Evolutionary conservation across 2,888 invertebrate species (phyloP).

Genomic region (Beris morrisii): DNA sequence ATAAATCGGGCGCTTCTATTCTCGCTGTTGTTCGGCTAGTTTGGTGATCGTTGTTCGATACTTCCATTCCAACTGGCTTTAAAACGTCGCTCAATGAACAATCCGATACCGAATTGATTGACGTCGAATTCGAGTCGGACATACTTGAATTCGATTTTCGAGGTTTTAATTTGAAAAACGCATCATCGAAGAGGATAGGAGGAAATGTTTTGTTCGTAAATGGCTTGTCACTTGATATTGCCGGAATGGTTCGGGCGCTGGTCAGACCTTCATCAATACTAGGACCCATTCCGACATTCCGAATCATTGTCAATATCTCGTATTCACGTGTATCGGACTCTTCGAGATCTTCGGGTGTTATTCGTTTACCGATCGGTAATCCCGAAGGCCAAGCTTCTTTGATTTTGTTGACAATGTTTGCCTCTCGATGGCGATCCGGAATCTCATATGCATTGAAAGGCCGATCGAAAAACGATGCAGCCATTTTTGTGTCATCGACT

Average conservation of each 20-base stretch:
- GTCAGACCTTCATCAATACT: constrained; percentile 16
- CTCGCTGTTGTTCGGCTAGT: no score
- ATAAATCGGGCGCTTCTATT: no score
- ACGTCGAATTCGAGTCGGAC: neutral
- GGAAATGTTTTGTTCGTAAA: neutral
- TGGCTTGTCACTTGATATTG: neutral
- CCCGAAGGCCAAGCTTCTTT: neutral
- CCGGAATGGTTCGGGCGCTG: constrained; percentile 13
- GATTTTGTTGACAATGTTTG: neutral
- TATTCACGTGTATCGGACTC: neutral
- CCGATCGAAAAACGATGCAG: neutral
- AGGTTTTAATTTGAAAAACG: constrained; percentile 20
- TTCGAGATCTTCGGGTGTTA: constrained; percentile 5
- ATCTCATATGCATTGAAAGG: neutral
- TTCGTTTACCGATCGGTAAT: constrained; percentile 4
- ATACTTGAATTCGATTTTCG: neutral
- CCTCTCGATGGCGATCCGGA: neutral
- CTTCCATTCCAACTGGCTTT: no score
- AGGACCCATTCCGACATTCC: constrained; percentile 20
- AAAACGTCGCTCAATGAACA: no score
- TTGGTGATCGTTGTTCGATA: no score
- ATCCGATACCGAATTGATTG: no score
- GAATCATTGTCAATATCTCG: constrained; percentile 18
- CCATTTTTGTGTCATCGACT: neutral
- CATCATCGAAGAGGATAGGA: constrained; percentile 15